Evolutionary conservation across 2,888 invertebrate genomes (phyloP), one percentile per base, ranked within the genome.

Genomic region (Julus scanicus): DNA sequence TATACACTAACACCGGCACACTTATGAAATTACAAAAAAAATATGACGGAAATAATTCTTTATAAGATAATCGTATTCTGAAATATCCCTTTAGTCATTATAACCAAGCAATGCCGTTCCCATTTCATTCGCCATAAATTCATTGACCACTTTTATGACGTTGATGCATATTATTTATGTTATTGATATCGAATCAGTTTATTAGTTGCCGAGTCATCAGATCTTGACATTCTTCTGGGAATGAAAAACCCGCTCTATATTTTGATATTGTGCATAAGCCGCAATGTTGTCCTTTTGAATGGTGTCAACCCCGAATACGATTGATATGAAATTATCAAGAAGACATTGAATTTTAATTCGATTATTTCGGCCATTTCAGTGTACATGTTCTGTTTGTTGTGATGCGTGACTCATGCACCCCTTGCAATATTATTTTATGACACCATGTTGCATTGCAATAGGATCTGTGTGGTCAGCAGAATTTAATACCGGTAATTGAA

Each of bases 291-390:
- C 71, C 71, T 71, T 63, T 29, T 17, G 20, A 71, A 71, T 71
- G 71, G 71, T 71, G 71, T 71, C 71, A 17, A 71, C 71, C 71
- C 71, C 71, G 71, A 71, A 29, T 48, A 8, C 6, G 48, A 48
- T 48, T 48, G 48, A 48, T 48, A 48, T 11, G 29, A 9, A 29
- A 71, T 71, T 71, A 71, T 29, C 71, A 29, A 71, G 71, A 71
- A 71, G 71, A 71, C 71, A 71, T 71, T 71, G 71, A 71, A 71
- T 20, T 71, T 71, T 71, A 71, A 71, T 71, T 29, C 20, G 29
- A 71, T 71, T 71, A 29, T 9, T 8, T 11, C 71, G 71, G 71
- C 29, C 29, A 4, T 15, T 53, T 53, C 53, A 15, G 11, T 53
- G 53, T 15, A 53, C 53, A 53, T 6, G 8, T 53, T 63, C 3